Evolutionary conservation across 2,888 invertebrate species (phyloP).

Genomic region (Pelosia muscerda): DNA sequence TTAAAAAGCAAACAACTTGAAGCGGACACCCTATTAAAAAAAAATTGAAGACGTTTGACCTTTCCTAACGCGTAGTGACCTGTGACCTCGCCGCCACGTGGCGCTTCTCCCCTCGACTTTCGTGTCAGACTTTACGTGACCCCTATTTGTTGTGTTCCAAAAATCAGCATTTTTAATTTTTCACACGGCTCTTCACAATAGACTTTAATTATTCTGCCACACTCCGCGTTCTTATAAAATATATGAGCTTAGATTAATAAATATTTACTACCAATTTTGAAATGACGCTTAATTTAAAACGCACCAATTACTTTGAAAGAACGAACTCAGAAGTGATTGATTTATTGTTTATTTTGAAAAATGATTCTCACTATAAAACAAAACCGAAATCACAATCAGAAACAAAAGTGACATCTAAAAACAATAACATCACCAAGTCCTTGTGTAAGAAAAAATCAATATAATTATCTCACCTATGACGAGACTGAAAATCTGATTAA

Average conservation of each 20-base stretch:
- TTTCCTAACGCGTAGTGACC: constrained; percentile 68
- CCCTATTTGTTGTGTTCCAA: constrained; percentile 63
- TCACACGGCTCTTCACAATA: constrained; percentile 56
- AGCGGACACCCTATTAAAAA: constrained; percentile 58
- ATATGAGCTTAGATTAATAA: background rate
- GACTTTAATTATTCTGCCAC: constrained; percentile 50
- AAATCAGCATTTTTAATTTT: constrained; percentile 66
- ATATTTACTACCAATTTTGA: background rate
- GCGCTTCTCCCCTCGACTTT: constrained; percentile 55
- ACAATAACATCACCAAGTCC: no score
- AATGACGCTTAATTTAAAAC: background rate
- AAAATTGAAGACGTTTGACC: constrained; percentile 64
- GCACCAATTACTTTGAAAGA: background rate
- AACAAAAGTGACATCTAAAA: background rate
- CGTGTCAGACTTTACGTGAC: constrained; percentile 57
- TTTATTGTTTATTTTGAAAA: constrained; percentile 2
- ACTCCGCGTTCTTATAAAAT: constrained; percentile 43
- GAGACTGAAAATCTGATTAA: no score
- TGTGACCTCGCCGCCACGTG: constrained; percentile 79
- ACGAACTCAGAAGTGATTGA: background rate
- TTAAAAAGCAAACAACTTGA: constrained; percentile 53
- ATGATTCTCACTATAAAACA: background rate
- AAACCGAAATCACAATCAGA: background rate
- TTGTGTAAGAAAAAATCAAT: no score
- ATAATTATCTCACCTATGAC: no score